Evolutionary conservation across 2,888 invertebrate species (phyloP).

Genomic region (Neoaliturus tenellus): DNA sequence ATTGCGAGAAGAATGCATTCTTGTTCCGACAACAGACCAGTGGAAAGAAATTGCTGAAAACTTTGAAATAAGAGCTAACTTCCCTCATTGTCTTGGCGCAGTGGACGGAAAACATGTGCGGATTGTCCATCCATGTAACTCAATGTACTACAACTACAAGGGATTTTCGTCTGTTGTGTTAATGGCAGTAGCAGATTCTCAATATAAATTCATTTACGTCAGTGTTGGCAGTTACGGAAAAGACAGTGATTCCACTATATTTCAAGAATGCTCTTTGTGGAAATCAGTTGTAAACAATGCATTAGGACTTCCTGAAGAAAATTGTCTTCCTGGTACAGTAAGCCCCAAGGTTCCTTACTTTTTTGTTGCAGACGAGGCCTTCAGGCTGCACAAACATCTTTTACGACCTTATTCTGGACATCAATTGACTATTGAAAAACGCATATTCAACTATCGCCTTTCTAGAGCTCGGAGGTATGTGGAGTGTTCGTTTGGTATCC

Average conservation of each 20-base stretch:
- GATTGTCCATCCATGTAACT: slow-evolving; percentile 56
- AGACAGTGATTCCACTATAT: slow-evolving; percentile 68
- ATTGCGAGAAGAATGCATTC: slow-evolving; percentile 60
- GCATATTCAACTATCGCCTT: slow-evolving; percentile 64
- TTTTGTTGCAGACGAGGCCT: slow-evolving; percentile 68
- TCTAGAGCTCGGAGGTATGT: slow-evolving; percentile 66
- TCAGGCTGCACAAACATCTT: slow-evolving; percentile 62
- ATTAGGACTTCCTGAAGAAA: slow-evolving; percentile 64
- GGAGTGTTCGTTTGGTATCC: slow-evolving; percentile 68
- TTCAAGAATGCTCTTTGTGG: slow-evolving; percentile 61
- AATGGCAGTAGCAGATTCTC: slow-evolving; percentile 58
- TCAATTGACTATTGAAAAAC: slow-evolving; percentile 59
- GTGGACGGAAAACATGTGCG: slow-evolving; percentile 60
- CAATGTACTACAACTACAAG: slow-evolving; percentile 60
- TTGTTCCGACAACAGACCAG: slow-evolving; percentile 50
- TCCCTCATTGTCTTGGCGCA: slow-evolving; percentile 60
- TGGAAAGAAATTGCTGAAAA: slow-evolving; percentile 56
- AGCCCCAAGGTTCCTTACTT: slow-evolving; percentile 63
- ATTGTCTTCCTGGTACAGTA: slow-evolving; percentile 63
- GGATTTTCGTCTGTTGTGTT: slow-evolving; percentile 58
- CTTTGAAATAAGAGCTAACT: slow-evolving; percentile 58
- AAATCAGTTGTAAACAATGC: slow-evolving; percentile 59
- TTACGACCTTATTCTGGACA: slow-evolving; percentile 63
- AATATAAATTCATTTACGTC: slow-evolving; percentile 63
- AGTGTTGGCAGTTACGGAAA: slow-evolving; percentile 68